Evolutionary conservation across 2,113 vertebrate genomes (phyloP).

Genomic region (Gopherus flavomarginatus): DNA sequence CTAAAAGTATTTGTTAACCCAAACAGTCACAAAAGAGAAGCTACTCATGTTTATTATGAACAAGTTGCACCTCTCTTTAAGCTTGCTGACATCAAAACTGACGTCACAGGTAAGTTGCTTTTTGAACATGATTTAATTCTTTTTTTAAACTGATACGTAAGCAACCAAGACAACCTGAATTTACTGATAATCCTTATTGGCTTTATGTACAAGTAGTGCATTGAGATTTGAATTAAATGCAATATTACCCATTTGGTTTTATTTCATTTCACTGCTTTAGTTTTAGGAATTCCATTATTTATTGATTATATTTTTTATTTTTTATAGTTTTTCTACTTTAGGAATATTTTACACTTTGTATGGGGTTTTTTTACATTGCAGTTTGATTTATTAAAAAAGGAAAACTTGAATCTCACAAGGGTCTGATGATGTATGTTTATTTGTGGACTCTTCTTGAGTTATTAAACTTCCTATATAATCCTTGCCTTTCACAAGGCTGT

Average conservation of each 20-base stretch:
- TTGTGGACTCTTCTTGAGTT: neutral
- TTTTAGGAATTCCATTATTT: neutral
- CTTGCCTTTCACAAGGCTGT: neutral
- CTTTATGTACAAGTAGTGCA: neutral
- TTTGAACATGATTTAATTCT: conserved; percentile 4
- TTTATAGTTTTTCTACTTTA: neutral
- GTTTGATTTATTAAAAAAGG: neutral
- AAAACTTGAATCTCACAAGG: neutral
- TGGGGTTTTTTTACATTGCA: neutral
- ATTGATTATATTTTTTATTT: neutral
- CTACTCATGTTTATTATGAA: conserved; percentile 87
- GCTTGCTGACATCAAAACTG: conserved; percentile 89
- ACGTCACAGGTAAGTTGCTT: conserved; percentile 89
- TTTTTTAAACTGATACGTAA: neutral
- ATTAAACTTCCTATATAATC: neutral
- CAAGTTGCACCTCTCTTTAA: conserved; percentile 94
- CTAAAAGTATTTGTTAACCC: conserved; percentile 96
- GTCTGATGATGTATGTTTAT: neutral
- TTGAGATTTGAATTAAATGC: neutral
- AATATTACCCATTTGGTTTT: neutral
- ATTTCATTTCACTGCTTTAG: neutral
- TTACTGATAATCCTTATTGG: conserved; percentile 23
- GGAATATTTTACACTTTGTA: neutral
- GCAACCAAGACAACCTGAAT: conserved; percentile 1
- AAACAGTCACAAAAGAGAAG: conserved; percentile 92